Percentiles rank a stretch among this genome's conserved stretches.
phyloP scores from a whole-genome alignment of 2,113 vertebrate genomes.

The Cinclus mexicanus region DNA sequence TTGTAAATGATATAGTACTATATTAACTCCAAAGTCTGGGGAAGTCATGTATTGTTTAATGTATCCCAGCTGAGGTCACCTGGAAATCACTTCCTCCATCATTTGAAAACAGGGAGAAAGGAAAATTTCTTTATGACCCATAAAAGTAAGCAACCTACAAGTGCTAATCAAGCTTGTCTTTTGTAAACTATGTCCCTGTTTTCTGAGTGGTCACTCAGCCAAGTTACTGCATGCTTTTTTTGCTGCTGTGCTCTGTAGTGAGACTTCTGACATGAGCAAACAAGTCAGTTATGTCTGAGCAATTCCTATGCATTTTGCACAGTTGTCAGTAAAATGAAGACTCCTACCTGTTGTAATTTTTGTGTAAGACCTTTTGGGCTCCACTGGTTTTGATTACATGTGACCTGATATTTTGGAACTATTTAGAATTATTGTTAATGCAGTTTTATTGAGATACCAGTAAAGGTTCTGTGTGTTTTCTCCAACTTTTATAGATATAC shows the following conservation, averaged over 20 bases:
- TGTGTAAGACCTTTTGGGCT: neutral
- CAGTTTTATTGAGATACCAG: neutral
- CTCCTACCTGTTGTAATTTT: neutral
- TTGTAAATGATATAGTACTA: neutral
- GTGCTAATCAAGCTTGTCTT: neutral
- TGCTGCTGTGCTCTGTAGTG: neutral
- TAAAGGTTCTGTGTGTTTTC: neutral
- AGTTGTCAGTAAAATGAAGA: neutral
- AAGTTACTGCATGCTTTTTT: neutral
- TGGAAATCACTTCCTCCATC: neutral
- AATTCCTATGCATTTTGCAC: neutral
- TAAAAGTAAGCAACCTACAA: neutral
- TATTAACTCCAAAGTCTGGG: neutral
- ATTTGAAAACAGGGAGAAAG: neutral
- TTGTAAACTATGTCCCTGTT: neutral
- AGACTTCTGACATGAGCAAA: neutral
- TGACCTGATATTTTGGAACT: neutral
- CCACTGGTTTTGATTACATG: neutral
- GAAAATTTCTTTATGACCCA: neutral
- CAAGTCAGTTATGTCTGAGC: neutral
- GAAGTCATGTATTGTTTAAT: neutral
- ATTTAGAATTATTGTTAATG: neutral
- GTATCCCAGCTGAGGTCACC: neutral
- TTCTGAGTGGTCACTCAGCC: neutral
- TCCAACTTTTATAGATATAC: neutral